Evolutionary conservation across 2,113 vertebrate genomes (phyloP), one percentile per base, ranked within the genome.

Genomic region (Cnemophilus loriae): DNA sequence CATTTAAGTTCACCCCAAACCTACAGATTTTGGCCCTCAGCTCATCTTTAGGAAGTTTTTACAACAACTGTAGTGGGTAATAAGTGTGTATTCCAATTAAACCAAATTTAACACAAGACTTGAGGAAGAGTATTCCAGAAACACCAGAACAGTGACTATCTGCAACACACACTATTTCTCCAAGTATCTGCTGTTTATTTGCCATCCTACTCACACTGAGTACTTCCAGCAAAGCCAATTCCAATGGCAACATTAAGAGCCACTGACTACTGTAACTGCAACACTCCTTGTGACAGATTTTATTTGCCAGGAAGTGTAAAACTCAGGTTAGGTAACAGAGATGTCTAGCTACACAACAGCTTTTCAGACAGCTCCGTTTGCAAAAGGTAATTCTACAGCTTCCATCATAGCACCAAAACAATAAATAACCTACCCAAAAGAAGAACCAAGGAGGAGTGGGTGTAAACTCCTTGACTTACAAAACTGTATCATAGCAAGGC

Each of bases 1-100:
- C 42, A 80, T 33, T 17, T 14, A 46, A 63, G 37, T 67, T 63
- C 60, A 59, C 3, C 10, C 3, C 42, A 63, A 67, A 35, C 10
- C 46, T 74, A 41, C 39, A 39, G 41, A 78, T 20, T 26, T 17
- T 3, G 13, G 6, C 10, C 11, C 27, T 37, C 74, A 79, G 46
- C 61, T 81, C 52, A 63, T 7, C 57, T 47, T 79, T 30, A 71
- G 16, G 50, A 56, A 63, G 73, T 9, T 47, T 79, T n/a, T 27
- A 44, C 11, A 74, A 44, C 33, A 77, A 13, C 0, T 41, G 18
- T 1, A 0, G 5, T 10, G 19, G 12, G 11, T 20, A 10, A 0
- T 16, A 71, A 46, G 3, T 44, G 68, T 52, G 35, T 39, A 63
- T 63, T 91, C 46, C 39, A 46, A 26, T 22, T 16, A 93, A 87